Base-by-base conservation (phyloP, 1,140 invertebrate genomes). In the Brachionus asplanchnoidis region DNA sequence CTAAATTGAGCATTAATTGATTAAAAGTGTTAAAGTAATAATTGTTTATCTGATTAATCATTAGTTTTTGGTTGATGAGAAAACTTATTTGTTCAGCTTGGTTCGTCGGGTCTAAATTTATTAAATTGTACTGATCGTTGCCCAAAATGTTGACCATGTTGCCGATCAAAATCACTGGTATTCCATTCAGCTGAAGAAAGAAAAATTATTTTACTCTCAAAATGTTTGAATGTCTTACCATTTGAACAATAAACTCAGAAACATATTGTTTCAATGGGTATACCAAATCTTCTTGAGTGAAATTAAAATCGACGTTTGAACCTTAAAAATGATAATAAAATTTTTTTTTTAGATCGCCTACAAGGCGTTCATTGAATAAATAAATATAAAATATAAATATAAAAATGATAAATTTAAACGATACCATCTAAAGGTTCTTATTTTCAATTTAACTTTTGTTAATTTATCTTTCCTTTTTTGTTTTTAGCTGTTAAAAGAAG, bases 171-270 rank as follows among this genome's bases (percentile, higher is more conserved):
- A 77, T 53, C 12, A 50, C 23, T 0, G 73, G 73, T 1, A 77
- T 9, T 20, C 73, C 73, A 28, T 46, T 77, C 26, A 77, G 23
- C 73, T 77, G 3, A 50, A 6, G 8, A 3, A 23, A 46, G 28
- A 77, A 28, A 5, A 12, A 53, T 7, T 36, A 4, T 77, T 50
- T 4, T 14, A 46, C 5, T 28, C 26, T 12, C 3, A 32, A 50
- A 17, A 50, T 14, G 12, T 32, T 26, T 26, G 23, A 26, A 0
- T 17, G 46, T 26, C 23, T 36, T 77, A 77, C 73, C 73, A 77
- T 77, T 77, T 77, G 73, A 26, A 28, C 26, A 4, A 77, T 77
- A 77, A 77, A 77, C 20, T 77, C 73, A 2, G 73, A 77, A 4
- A 77, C 23, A n/a, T 77, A 77, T 26, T 23, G 23, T 46, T 77